Evolutionary conservation across 1,140 invertebrate genomes (phyloP), one percentile per base, ranked within the genome.

Genomic region (Bactericera cockerelli): DNA sequence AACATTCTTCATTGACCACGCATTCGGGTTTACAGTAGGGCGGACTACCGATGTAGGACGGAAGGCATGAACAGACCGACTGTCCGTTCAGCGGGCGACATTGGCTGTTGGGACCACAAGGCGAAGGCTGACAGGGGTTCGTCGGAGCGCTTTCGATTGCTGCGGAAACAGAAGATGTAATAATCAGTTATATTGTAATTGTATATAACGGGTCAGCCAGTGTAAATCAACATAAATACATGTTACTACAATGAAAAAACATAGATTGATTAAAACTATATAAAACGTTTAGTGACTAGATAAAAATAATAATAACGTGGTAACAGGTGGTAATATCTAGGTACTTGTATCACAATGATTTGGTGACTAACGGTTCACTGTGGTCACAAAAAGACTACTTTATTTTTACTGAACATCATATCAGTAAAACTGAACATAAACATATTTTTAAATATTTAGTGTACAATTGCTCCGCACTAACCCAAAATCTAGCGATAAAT

Each of bases 1-100:
- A 60, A 66, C 82, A 83, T 65, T 82, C 80, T 1, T 78, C 69
- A 66, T 81, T 83, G 53, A 79, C 80, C 36, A 71, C 76, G 70
- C 79, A 85, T 71, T 85, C 82, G 6, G 82, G 81, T 66, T 80
- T 72, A 66, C 82, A 85, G 63, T 79, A 79, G 22, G 82, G 82
- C 33, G 84, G 83, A 64, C 77, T 78, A 38, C 85, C 85, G 38
- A 81, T 77, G 61, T 77, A 84, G 58, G 73, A 77, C 11, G 70
- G 64, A 26, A 77, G 65, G 69, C 84, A 88, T 4, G 77, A 77
- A 67, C 82, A 85, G 28, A 80, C 76, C 26, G 71, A 70, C 49
- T 65, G 65, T 56, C 74, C 78, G 26, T 76, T 75, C 42, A 79
- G 71, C 28, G 80, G 74, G 61, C 76, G 71, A 67, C 85, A 87